phyloP scores from a whole-genome alignment of 2,113 vertebrate species.

The Nibea coibor region DNA sequence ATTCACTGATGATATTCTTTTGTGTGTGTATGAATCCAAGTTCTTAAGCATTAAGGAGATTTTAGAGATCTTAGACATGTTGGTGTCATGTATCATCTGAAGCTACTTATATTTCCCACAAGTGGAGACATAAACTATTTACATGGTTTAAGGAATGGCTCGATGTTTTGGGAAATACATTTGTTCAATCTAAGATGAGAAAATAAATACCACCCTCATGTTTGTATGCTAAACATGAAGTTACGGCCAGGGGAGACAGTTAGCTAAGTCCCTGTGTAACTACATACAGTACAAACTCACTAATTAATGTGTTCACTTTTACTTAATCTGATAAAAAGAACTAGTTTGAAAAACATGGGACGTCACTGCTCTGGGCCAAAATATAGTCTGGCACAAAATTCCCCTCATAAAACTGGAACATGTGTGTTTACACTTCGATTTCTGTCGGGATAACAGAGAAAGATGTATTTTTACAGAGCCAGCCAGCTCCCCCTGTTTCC shows the following conservation, averaged over 20 bases:
- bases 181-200: neutral
- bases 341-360: no score
- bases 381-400: neutral
- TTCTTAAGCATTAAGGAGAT: neutral
- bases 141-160: neutral
- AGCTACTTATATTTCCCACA: neutral
- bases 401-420: neutral
- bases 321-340: no score
- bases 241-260: neutral
- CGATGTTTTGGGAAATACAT: neutral
- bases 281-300: no score
- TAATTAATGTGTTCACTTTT: no score
- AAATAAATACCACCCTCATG: neutral
- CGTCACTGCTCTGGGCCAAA: neutral
- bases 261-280: neutral
- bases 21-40: neutral
- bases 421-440: neutral
- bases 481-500: neutral
- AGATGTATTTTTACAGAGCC: neutral
- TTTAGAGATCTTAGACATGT: no score
- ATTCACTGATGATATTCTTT: neutral
- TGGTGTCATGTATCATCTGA: neutral
- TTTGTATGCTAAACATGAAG: neutral
- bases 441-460: neutral
- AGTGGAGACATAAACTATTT: neutral